Evolutionary conservation across 53 echinoderm and acorn worm genomes (phyloP).

Genomic region (Hippasteria phrygiana): DNA sequence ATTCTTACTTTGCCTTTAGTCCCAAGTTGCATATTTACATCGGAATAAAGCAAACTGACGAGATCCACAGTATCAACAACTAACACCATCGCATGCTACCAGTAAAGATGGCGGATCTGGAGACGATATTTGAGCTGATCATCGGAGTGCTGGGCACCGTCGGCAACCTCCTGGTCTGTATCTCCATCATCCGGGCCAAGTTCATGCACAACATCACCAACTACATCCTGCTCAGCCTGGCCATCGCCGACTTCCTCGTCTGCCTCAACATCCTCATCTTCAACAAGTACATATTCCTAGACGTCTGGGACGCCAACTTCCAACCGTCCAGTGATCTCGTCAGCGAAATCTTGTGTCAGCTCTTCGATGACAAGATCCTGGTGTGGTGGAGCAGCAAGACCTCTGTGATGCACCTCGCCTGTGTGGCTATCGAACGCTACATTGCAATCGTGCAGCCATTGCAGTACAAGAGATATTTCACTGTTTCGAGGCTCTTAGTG

Average conservation of each 20-base stretch:
- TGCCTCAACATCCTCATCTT: conserved; percentile 71
- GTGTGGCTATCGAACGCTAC: conserved; percentile 82
- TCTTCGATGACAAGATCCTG: conserved; percentile 75
- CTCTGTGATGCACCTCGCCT: conserved; percentile 84
- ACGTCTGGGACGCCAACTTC: conserved; percentile 1
- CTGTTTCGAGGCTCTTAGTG: conserved; percentile 54
- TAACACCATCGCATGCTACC: no score
- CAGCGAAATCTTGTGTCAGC: conserved; percentile 81
- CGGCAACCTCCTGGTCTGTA: conserved; percentile 81
- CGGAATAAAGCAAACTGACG: no score
- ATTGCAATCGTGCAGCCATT: conserved; percentile 91
- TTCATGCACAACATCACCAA: conserved; percentile 88
- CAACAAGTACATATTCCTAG: conserved; percentile 80
- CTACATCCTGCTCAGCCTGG: conserved; percentile 89
- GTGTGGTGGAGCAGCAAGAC: conserved; percentile 90
- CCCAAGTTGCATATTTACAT: no score
- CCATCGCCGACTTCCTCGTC: conserved; percentile 79
- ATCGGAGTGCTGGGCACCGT: conserved; percentile 80
- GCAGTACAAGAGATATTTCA: conserved; percentile 79
- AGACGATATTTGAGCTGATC: conserved; percentile 66
- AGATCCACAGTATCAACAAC: no score
- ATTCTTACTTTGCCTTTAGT: no score
- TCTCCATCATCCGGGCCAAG: conserved; percentile 82
- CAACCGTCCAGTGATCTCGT: conserved; percentile 64
- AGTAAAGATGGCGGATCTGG: conserved; percentile 59